Evolutionary conservation across 2,888 invertebrate genomes (phyloP), one percentile per base, ranked within the genome.

Genomic region (Leucophenga maculata): DNA sequence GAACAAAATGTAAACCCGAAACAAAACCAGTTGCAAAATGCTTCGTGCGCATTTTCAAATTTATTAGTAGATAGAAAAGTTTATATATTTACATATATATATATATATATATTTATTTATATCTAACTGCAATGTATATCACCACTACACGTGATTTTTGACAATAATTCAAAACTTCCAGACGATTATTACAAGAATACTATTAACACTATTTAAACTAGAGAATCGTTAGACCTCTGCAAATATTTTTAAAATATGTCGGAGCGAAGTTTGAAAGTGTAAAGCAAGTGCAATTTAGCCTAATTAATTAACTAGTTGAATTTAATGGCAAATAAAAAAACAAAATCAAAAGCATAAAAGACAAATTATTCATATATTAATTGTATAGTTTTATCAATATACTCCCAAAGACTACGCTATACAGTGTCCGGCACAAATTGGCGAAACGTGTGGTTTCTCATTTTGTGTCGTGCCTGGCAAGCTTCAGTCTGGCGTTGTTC

Each of bases 121-220:
- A n/a, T n/a, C n/a, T n/a, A n/a, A n/a, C n/a, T 71, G 72, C 74
- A 75, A 39, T 76, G 74, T 79, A 77, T 72, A 73, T 68, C 73
- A 67, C 68, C 77, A 77, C 78, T 82, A 80, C 62, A 77, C 83
- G 85, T 80, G 83, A 84, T 80, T 83, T 86, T 86, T 83, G 86
- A 86, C 86, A 86, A 86, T 86, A 86, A 86, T 81, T 81, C 74
- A 86, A 86, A 86, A 82, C 86, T 86, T 86, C 85, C 86, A 80
- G 73, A 71, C 73, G 67, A 57, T 50, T 70, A 66, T 73, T 71
- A 55, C 59, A 69, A 67, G 65, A 71, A 67, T 67, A 50, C 70
- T 62, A 60, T 69, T 69, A 65, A 72, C 65, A 73, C 44, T 39
- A 39, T 39, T 39, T 3, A 2, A 3, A 26, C 4, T 26, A 2